Conservation (phyloP, 2,888 invertebrate genomes). For the Hirtodrosophila cameraria region DNA sequence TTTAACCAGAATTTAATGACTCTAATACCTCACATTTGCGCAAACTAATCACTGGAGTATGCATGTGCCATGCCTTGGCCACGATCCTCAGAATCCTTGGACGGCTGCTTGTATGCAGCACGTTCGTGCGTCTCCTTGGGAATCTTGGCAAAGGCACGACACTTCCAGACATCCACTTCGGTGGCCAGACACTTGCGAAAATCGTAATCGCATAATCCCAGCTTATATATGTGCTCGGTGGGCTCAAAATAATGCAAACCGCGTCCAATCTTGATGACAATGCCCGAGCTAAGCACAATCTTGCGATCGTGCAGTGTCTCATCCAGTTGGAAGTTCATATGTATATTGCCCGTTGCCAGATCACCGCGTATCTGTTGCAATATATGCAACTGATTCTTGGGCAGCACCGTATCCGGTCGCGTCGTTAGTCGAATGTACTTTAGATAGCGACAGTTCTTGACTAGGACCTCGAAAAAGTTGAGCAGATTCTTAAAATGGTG, state of each 20-base stretch:
- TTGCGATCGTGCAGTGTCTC: constrained; percentile 93
- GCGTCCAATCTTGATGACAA: constrained; percentile 95
- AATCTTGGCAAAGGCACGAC: constrained; percentile 59
- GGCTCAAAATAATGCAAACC: constrained; percentile 94
- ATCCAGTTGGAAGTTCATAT: constrained; percentile 87
- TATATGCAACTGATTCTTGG: constrained; percentile 86
- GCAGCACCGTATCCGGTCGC: constrained; percentile 85
- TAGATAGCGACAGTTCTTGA: constrained; percentile 88
- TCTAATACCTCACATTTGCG: no score
- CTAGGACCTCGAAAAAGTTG: constrained; percentile 91
- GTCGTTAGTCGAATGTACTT: constrained; percentile 87
- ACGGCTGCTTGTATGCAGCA: neutral
- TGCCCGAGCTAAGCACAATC: constrained; percentile 94
- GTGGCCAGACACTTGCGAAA: constrained; percentile 92
- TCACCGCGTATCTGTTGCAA: constrained; percentile 87
- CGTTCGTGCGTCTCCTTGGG: constrained; percentile 13
- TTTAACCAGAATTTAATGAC: neutral
- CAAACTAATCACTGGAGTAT: constrained; percentile 38
- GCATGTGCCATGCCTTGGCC: constrained; percentile 5
- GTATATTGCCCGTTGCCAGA: constrained; percentile 86
- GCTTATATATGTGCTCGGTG: constrained; percentile 87
- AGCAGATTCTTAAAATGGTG: constrained; percentile 95
- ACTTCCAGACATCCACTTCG: constrained; percentile 88
- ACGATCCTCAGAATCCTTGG: constrained; percentile 18
- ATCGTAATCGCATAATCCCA: constrained; percentile 91